A percentile compares a stretch with the other conserved stretches of the same genome.
phyloP scores from a whole-genome alignment of 2,113 vertebrate species.

The Gadus chalcogrammus region DNA sequence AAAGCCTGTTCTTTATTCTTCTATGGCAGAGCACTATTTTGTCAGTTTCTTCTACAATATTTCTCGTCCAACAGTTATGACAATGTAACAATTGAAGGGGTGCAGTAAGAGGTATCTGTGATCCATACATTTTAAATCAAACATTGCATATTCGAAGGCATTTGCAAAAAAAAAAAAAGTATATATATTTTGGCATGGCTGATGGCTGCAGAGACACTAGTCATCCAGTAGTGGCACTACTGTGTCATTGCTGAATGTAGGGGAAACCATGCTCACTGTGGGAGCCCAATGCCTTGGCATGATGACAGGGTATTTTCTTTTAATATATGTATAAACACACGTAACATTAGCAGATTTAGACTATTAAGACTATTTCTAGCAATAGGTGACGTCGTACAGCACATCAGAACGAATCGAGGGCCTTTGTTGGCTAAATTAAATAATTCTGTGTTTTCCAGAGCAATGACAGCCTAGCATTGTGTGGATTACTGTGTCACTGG shows the following conservation, averaged over 20 bases:
- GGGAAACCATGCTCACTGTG: not conserved
- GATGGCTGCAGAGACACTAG: slow-evolving; percentile 15
- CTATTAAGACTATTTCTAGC: not conserved
- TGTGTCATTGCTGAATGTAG: not conserved
- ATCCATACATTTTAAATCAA: too few relatives aligned
- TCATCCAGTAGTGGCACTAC: slow-evolving; percentile 1
- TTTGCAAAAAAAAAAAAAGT: too few relatives aligned
- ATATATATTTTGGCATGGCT: slow-evolving; percentile 1
- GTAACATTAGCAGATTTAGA: slow-evolving; percentile 37
- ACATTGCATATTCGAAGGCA: too few relatives aligned
- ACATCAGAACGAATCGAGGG: slow-evolving; percentile 36
- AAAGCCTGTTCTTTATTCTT: too few relatives aligned
- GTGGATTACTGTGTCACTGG: slow-evolving; percentile 68
- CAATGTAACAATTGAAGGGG: too few relatives aligned
- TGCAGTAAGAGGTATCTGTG: too few relatives aligned
- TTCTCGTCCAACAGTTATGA: too few relatives aligned
- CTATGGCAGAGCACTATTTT: too few relatives aligned
- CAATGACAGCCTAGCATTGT: slow-evolving; percentile 58
- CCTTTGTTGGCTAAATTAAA: slow-evolving; percentile 58
- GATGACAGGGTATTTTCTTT: slow-evolving; percentile 4
- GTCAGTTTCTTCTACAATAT: too few relatives aligned
- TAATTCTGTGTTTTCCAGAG: slow-evolving; percentile 50
- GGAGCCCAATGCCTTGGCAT: not conserved
- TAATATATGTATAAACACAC: slow-evolving; percentile 24
- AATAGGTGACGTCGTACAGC: not conserved